Conservation (phyloP, 92 coral and sea anemone genomes). For the Epizoanthus fatuus region DNA sequence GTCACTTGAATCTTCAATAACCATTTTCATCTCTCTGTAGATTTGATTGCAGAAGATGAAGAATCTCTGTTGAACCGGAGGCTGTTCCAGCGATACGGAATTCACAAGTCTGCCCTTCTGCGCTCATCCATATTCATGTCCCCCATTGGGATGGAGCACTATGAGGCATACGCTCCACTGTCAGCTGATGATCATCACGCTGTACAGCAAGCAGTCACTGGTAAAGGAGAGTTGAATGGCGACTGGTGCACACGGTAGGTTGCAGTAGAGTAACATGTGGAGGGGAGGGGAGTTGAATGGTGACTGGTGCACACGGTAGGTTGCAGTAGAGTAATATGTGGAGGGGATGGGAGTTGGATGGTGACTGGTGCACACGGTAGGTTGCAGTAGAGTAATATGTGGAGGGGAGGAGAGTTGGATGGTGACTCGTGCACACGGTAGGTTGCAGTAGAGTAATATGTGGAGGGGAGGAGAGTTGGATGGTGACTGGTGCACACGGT, state of each 20-base stretch:
- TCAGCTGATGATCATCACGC: slow-evolving; percentile 59
- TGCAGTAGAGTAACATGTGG: neutral
- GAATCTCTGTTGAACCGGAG: slow-evolving; percentile 58
- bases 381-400: no score
- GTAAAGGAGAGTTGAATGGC: slow-evolving; percentile 11
- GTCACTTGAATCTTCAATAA: neutral
- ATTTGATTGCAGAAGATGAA: slow-evolving; percentile 29
- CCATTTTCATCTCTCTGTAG: neutral
- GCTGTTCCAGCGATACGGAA: slow-evolving; percentile 85
- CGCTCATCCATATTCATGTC: slow-evolving; percentile 81
- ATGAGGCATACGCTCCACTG: slow-evolving; percentile 86
- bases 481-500: no score
- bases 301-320: no score
- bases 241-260: slow-evolving; percentile 85
- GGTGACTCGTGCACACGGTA: no score
- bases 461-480: no score
- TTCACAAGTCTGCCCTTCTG: slow-evolving; percentile 68
- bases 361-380: no score
- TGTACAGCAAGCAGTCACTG: slow-evolving; percentile 63
- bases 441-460: no score
- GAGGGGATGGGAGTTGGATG: no score
- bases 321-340: no score
- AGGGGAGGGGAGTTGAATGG: neutral
- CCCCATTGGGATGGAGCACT: slow-evolving; percentile 93
- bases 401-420: neutral